Evolutionary conservation across 1,140 invertebrate species (phyloP).

Genomic region (Pogonus chalceus): DNA sequence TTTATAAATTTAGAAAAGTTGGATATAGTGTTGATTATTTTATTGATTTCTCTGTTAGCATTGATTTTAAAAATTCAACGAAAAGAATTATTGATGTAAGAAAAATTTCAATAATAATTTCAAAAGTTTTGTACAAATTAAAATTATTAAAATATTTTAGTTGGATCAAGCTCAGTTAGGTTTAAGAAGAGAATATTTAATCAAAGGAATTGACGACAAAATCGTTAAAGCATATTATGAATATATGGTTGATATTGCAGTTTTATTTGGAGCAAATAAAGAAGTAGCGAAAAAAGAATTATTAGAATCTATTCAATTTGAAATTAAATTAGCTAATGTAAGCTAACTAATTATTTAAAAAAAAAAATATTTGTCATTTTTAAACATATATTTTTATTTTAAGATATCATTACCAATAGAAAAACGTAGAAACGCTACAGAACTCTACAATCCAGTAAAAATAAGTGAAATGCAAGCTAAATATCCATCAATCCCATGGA

Average conservation of each 20-base stretch:
- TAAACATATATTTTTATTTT: conserved; percentile 18
- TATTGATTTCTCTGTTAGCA: conserved; percentile 82
- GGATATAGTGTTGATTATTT: conserved; percentile 87
- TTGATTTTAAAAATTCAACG: conserved; percentile 86
- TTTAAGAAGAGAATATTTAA: conserved; percentile 78
- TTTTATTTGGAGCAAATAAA: conserved; percentile 72
- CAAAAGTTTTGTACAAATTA: neutral
- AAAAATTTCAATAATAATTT: conserved; percentile 9
- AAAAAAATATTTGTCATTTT: no score
- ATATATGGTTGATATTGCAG: conserved; percentile 81
- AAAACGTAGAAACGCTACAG: conserved; percentile 81
- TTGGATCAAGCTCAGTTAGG: conserved; percentile 87
- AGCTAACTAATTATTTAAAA: no score
- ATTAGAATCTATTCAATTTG: conserved; percentile 76
- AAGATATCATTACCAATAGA: conserved; percentile 83
- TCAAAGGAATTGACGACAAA: conserved; percentile 71
- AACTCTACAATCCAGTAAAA: conserved; percentile 85
- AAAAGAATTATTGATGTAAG: conserved; percentile 78
- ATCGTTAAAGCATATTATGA: conserved; percentile 68
- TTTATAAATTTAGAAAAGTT: conserved; percentile 64
- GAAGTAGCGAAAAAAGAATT: conserved; percentile 62
- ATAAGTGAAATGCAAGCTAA: conserved; percentile 60
- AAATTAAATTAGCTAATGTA: conserved; percentile 89
- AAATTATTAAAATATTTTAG: conserved; percentile 37
- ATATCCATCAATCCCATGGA: conserved; percentile 58